Conservation (phyloP, 1,140 invertebrate species). For the Adoxophyes honmai region DNA sequence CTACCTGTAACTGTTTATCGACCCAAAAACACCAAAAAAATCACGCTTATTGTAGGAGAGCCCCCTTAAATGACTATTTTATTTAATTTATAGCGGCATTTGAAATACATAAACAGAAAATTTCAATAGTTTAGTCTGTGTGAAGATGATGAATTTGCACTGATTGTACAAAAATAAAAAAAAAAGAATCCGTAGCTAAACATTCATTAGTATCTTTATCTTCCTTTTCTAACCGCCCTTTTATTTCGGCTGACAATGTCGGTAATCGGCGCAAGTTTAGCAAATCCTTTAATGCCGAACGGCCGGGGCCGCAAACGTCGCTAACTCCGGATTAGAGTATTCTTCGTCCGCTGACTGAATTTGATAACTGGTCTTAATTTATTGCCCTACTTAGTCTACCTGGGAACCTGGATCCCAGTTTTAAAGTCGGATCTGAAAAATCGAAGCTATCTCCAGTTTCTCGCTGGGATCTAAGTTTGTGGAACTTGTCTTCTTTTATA, state of each 20-base stretch:
- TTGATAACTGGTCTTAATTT: constrained; percentile 47
- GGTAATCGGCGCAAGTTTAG: constrained; percentile 7
- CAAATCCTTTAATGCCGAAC: constrained; percentile 11
- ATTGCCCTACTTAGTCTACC: constrained; percentile 27
- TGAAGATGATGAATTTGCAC: no score
- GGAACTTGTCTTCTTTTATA: background rate
- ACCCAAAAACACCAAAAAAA: no score
- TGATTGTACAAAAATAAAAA: no score
- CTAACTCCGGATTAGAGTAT: constrained; percentile 53
- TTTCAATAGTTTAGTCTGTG: no score
- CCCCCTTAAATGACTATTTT: no score
- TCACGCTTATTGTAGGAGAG: no score
- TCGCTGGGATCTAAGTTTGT: background rate
- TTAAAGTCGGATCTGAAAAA: constrained; percentile 1
- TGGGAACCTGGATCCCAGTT: constrained; percentile 19
- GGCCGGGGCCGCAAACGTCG: constrained; percentile 21
- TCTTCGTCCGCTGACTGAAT: constrained; percentile 36
- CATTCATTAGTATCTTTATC: no score
- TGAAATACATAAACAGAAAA: no score
- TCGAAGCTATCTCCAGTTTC: background rate
- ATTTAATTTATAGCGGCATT: no score
- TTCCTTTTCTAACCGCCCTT: no score
- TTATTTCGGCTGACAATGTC: background rate
- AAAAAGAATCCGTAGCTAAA: no score
- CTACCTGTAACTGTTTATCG: no score